These are phyloP conservation scores for Lepisosteus oculatus DNA, from an alignment of 2,113 vertebrate species.

Conservation along the genomic window DNA sequence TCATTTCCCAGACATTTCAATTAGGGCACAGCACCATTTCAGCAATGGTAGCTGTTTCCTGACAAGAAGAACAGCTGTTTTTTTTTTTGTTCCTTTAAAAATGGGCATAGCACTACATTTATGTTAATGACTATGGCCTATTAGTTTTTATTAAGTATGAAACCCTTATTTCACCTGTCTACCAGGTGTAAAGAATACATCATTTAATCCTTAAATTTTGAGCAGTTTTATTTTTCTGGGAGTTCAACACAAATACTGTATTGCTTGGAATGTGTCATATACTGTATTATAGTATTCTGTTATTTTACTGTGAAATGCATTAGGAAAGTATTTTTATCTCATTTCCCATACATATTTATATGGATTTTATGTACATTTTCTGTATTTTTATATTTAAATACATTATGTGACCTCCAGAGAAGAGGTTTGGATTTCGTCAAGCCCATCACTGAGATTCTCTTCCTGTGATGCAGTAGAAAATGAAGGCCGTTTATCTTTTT, in stretches of 20 bases:
- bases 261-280: too few species aligned
- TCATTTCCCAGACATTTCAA: constrained; percentile 5
- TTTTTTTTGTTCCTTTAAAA: constrained; percentile 1
- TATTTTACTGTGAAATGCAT: too few species aligned
- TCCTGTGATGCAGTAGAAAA: constrained; percentile 25
- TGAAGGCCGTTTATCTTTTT: constrained; percentile 42
- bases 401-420: too few species aligned
- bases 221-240: neutral
- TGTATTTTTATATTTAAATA: too few species aligned
- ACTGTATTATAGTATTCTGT: too few species aligned
- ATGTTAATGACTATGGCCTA: neutral
- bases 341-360: too few species aligned
- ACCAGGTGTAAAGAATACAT: neutral
- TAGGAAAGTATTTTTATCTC: too few species aligned
- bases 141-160: neutral
- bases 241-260: too few species aligned
- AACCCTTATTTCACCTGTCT: neutral
- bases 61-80: constrained; percentile 9
- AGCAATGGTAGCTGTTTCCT: neutral
- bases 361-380: too few species aligned
- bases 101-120: neutral
- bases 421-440: too few species aligned
- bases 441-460: neutral
- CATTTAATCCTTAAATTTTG: neutral
- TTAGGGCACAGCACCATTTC: constrained; percentile 9